Base-by-base conservation (phyloP, 2,797 vertebrate species). In the Amazona finschi region DNA sequence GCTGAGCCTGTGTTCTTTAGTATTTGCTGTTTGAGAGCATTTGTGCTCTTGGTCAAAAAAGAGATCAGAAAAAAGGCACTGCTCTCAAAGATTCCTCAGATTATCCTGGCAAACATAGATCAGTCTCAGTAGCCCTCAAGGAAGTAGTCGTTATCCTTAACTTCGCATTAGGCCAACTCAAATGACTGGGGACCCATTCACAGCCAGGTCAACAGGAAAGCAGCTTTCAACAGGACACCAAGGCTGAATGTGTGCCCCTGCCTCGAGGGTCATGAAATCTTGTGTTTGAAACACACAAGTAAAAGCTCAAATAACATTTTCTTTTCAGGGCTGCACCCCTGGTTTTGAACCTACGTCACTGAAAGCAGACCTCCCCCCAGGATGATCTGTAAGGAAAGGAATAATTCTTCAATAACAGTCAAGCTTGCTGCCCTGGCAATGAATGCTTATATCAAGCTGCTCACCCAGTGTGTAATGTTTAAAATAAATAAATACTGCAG, bases 401-500 rank as follows among this genome's bases (percentile, higher is more conserved):
- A 57, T 62, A 82, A 76, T 20, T n/a, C 49, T 83, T 8, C 24
- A 95, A 89, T 70, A 95, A 94, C 30, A 46, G 14, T 53, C 17
- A 69, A 73, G 83, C 30, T 94, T 14, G 39, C 87, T 91, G 60
- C 17, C 30, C 66, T 82, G 43, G 79, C 60, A 44, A 50, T 81
- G 82, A 93, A 78, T 52, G 85, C 83, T 89, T 85, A 52, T 73
- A 70, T 94, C 67, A 60, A 8, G 2, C 84, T 47, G 60, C 71
- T 93, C 66, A 60, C 87, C n/a, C 4, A 18, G 49, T 31, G 73
- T 95, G 87, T 52, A 93, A 95, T 64, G 77, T 83, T 94, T 85
- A 79, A 93, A 93, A 92, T 74, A 97, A 94, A 97, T 60, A 96
- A 95, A 96, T 90, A 92, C 93, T 78, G 20, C 43, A 87, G 78